Base-by-base conservation (phyloP, 2,113 vertebrate genomes). In the Hypomesus transpacificus region DNA sequence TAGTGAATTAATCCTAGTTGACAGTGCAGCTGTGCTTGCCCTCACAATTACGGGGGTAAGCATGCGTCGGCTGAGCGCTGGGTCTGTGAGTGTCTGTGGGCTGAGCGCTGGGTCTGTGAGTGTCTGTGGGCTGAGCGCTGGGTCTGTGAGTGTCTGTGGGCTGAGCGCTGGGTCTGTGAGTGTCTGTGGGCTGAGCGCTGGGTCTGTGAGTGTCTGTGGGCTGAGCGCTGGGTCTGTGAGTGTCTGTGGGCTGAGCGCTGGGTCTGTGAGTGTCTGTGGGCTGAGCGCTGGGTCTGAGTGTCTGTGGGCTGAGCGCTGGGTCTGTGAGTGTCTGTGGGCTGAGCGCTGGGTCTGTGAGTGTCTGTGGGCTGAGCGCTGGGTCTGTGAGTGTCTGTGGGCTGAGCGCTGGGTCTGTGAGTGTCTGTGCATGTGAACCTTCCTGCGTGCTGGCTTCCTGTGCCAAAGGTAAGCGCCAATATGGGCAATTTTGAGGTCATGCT, bases 1-100 rank as follows among this genome's bases (percentile, higher is more conserved):
- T 51, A 66, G 58, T 81, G 80, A 85, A 70, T 82, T 85, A 77
- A 86, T 76, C 64, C 52, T 57, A 76, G 57, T 20, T 87, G 89
- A 87, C 85, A 82, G 77, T 64, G 65, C 53, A 66, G 75, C 61
- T 18, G 57, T 60, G 26, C 79, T 73, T 77, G 53, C 65, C 69
- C 64, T 66, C 74, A 71, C 51, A 57, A 73, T 77, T 75, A 72
- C 28, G 34, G 22, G 9, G 66, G 65, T 75, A 74, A 75, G 74
- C 50, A 53, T 82, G 9, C 17, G 28, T 13, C 28, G n/a, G 28
- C 8, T 46, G 18, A 8, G 70, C 76, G 58, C 7, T 70, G 2
- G 28, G 52, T 68, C 3, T 13, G 51, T 54, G 52, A n/a, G n/a
- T 7, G 9, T 46, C 39, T 46, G 39, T 46, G 39, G 39, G 8